Evolutionary conservation across 2,797 vertebrate species (phyloP), one percentile per base, ranked within the genome.

Genomic region (Melanotaenia nigrans): DNA sequence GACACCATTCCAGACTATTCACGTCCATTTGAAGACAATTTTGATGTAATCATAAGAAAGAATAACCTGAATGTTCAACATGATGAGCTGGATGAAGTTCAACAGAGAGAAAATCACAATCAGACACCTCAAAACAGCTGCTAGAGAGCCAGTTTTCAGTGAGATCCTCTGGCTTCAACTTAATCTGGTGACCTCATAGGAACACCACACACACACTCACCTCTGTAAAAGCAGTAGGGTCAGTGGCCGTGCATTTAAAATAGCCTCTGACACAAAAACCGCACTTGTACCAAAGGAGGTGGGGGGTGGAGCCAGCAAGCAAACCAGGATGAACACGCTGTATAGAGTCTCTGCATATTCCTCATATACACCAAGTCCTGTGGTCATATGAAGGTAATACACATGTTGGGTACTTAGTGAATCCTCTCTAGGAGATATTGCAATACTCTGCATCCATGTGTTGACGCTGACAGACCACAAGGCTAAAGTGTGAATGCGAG

Each of bases 231-330:
- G 93, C 91, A 93, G 89, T 11, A 2, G 81, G 92, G 91, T 94
- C 91, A 86, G 79, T 91, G 92, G 93, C 94, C 89, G 87, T 66
- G 87, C 83, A 88, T 94, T 94, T 92, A 96, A 97, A 97, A 97
- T 94, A 96, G 95, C 95, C 94, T 82, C 61, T 55, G 89, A 93
- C 93, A 94, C 92, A 93, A 95, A 93, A 92, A 95, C 93, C 94
- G 94, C 65, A 84, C 90, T 89, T 90, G 87, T 87, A 87, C 88
- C 75, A 78, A 83, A 76, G 78, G 85, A 64, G 73, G 71, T 75
- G 77, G 78, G 49, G 61, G 79, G 80, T 49, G 69, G 63, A 71
- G 80, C 55, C 4, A 38, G n/a, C 28, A 1, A 60, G 75, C n/a
- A 49, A 68, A 78, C 73, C 74, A 18, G 68, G 79, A 78, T 72